Base-by-base conservation (phyloP, 1,140 invertebrate genomes). In the Drosophila sechellia region DNA sequence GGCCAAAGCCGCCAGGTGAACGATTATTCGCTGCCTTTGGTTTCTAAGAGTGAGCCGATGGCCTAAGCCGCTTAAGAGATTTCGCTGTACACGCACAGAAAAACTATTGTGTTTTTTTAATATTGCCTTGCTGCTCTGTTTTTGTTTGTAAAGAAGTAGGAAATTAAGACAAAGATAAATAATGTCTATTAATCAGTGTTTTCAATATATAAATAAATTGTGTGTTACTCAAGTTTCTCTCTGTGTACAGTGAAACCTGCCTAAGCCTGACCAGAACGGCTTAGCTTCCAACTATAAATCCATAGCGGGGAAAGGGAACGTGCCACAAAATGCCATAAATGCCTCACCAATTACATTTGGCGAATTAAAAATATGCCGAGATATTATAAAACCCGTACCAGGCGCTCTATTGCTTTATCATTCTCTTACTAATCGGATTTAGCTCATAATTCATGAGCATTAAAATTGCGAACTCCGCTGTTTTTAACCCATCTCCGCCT, bases 391-490 rank as follows among this genome's bases (percentile, higher is more conserved):
- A 43, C 74, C 45, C 56, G 25, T 42, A 15, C 56, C 53, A 50
- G 15, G n/a, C 40, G 31, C 40, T 59, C 52, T 57, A 66, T 46
- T 46, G 49, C 70, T 46, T 61, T 52, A 54, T 69, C 43, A 56
- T 49, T 70, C 68, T 15, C 56, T 58, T 48, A 73, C 79, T 86
- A 87, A 86, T 86, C 81, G 79, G 83, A 61, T 86, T 86, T 81
- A 48, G 34, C 53, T 45, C 81, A 86, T 87, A 75, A 85, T 79
- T 79, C 60, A 78, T 64, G 65, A 76, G 48, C 37, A 31, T 22
- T 27, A 48, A 57, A 50, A 50, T 49, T 37, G 34, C 52, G 3
- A 15, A 31, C 43, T 40, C 15, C 40, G 73, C 37, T 25, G 50
- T 49, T 58, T 69, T 40, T 43, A n/a, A 53, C 4, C 31, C 45